A percentile compares a stretch with the other conserved stretches of the same genome.
Conservation (phyloP, 2,797 vertebrate species). For the Spea hammondii region DNA sequence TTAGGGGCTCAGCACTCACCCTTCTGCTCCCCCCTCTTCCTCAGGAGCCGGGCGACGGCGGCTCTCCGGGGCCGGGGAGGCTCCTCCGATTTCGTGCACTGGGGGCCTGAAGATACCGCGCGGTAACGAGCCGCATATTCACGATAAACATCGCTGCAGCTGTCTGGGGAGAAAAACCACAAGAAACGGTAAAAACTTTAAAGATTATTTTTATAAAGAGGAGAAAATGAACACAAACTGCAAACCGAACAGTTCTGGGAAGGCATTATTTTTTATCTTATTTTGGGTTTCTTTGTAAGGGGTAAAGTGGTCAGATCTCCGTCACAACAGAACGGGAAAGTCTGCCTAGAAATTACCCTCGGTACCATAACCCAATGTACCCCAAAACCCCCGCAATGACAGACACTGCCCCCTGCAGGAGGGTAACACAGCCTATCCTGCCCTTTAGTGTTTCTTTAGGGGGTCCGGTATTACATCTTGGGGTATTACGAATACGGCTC, state of each 20-base stretch:
- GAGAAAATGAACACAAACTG: background rate
- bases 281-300: background rate
- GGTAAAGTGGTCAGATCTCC: too few relatives aligned
- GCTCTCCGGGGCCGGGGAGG: slow-evolving; percentile 9
- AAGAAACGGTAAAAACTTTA: background rate
- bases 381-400: too few relatives aligned
- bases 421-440: too few relatives aligned
- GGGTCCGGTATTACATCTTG: too few relatives aligned
- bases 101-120: background rate
- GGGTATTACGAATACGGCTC: too few relatives aligned
- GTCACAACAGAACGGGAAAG: too few relatives aligned
- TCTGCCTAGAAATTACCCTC: too few relatives aligned
- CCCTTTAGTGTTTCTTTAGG: too few relatives aligned
- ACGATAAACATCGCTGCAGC: slow-evolving; percentile 5
- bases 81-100: slow-evolving; percentile 6
- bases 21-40: background rate
- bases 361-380: too few relatives aligned
- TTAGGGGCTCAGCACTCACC: background rate
- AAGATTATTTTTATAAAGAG: background rate
- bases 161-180: background rate
- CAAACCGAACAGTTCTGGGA: background rate
- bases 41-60: slow-evolving; percentile 20
- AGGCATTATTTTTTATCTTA: background rate
- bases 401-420: too few relatives aligned
- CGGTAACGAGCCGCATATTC: background rate